A percentile compares a stretch with the other conserved stretches of the same genome.
Conservation (phyloP, 2,113 vertebrate species). For the Parus major region DNA sequence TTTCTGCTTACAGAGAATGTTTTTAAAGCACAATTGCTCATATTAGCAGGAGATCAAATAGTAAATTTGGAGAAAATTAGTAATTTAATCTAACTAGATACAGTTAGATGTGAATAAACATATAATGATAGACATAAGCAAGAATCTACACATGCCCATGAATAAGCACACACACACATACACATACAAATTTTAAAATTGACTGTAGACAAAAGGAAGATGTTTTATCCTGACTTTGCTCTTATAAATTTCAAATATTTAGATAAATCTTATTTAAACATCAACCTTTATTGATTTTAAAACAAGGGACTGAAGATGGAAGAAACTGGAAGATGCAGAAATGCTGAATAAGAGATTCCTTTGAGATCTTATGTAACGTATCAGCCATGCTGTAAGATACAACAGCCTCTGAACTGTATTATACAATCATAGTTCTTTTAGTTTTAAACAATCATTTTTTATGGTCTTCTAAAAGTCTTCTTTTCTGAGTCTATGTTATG, state of each 20-base stretch:
- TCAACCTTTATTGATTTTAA: neutral
- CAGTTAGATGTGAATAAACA: neutral
- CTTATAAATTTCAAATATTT: neutral
- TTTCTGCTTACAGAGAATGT: neutral
- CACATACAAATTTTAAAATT: neutral
- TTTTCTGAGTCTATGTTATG: neutral
- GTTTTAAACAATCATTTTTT: neutral
- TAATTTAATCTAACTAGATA: neutral
- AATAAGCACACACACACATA: too few relatives aligned
- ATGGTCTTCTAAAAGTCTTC: neutral
- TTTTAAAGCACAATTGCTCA: neutral
- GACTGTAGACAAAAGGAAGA: neutral
- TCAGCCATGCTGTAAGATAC: neutral
- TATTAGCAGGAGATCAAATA: neutral
- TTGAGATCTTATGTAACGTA: neutral
- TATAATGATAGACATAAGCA: neutral
- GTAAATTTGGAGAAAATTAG: neutral
- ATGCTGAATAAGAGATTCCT: neutral
- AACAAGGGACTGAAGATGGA: neutral
- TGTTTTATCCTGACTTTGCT: neutral
- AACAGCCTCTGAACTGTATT: neutral
- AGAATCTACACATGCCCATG: neutral
- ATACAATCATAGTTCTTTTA: neutral
- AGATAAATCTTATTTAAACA: neutral
- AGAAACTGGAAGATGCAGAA: neutral